Evolutionary conservation across 1,140 invertebrate genomes (phyloP), one percentile per base, ranked within the genome.

Genomic region (Gryllus bimaculatus): DNA sequence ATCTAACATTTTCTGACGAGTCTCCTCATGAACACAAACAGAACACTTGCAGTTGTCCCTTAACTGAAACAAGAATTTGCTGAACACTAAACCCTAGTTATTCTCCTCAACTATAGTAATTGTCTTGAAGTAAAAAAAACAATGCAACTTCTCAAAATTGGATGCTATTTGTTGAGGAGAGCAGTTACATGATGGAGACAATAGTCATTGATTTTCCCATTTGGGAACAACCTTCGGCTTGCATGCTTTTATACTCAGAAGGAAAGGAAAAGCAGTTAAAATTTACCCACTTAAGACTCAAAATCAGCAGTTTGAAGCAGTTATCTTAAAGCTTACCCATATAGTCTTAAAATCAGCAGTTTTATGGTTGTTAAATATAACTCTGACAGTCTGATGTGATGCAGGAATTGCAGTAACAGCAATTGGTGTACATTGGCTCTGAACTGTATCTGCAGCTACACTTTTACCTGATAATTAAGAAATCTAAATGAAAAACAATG

Each of bases 21-120:
- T 85, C 74, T 83, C 83, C n/a, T 79, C 76, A 80, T 85, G 83
- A 48, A 86, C 80, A 77, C 85, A 86, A 12, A 73, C 73, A 7
- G 79, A 39, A 54, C 85, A 86, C 76, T 82, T 82, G 81, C 85
- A 86, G 74, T 86, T 86, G 81, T 86, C 85, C 47, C 85, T 54
- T 10, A 85, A 80, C 85, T 85, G 54, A 13, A n/a, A 54, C 75
- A n/a, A 75, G 48, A 74, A 78, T 74, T 73, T 77, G 7, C 18
- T 75, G n/a, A 75, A 75, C 74, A 75, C 74, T 66, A 66, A 66
- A 39, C 54, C 54, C 54, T 18, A 66, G 7, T 18, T 13, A 7
- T 39, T 39, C 54, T 66, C 7, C 54, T 66, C 54, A 66, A 66
- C 54, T 66, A 3, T 18, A 66, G 0, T 66, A 18, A 66, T 66